Percentiles rank a stretch among this genome's conserved stretches.
phyloP scores from a whole-genome alignment of 2,797 vertebrate species.

The Balearica regulorum region DNA sequence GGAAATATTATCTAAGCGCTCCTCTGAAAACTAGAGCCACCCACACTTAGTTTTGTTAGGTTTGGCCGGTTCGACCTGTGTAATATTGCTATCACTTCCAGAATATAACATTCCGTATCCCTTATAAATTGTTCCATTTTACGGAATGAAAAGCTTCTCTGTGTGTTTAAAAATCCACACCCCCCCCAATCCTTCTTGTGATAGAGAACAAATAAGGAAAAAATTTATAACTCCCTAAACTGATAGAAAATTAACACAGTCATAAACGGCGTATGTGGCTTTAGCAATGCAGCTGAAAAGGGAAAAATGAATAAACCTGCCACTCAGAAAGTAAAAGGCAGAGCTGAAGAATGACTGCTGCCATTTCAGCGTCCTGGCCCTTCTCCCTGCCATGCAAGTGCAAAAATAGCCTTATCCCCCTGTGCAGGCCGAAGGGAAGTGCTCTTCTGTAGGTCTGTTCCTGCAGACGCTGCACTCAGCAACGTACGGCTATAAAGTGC shows the following conservation, averaged over 20 bases:
- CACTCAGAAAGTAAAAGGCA: conserved; percentile 36
- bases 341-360: conserved; percentile 2
- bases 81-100: conserved; percentile 60
- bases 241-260: conserved; percentile 69
- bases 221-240: conserved; percentile 52
- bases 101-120: conserved; percentile 48
- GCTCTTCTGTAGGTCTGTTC: background rate
- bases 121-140: conserved; percentile 20
- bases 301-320: conserved; percentile 1
- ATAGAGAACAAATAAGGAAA: conserved; percentile 39
- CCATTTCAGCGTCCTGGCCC: background rate
- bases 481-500: background rate
- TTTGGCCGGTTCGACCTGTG: conserved; percentile 42
- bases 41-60: conserved; percentile 53
- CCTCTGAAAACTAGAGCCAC: conserved; percentile 49
- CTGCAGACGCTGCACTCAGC: background rate
- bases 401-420: background rate
- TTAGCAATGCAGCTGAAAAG: conserved; percentile 48
- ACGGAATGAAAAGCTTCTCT: conserved; percentile 64
- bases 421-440: background rate
- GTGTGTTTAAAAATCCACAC: background rate
- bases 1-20: conserved; percentile 22
- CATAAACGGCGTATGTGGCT: conserved; percentile 35
- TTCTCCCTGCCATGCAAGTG: background rate
- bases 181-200: background rate